Evolutionary conservation across 2,113 vertebrate genomes (phyloP).

Genomic region (Perccottus glenii): DNA sequence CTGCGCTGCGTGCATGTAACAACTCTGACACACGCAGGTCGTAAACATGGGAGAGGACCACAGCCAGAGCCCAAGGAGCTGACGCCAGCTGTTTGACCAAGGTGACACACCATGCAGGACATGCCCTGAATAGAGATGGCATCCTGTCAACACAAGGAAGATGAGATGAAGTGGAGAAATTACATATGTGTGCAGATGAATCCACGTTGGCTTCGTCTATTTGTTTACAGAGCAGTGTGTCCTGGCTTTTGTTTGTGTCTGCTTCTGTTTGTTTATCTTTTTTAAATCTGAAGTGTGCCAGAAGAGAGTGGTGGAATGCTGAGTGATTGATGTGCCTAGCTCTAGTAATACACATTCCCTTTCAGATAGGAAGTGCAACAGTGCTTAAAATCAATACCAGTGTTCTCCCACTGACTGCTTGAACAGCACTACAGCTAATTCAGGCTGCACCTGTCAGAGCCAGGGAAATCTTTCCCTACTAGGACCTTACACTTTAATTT

Average conservation of each 20-base stretch:
- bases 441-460: constrained; percentile 80
- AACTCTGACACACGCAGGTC: constrained; percentile 61
- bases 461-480: constrained; percentile 77
- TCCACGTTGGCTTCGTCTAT: constrained; percentile 3
- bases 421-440: constrained; percentile 83
- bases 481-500: constrained; percentile 78
- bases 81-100: constrained; percentile 74
- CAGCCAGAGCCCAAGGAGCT: constrained; percentile 64
- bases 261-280: constrained; percentile 72
- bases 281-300: constrained; percentile 62
- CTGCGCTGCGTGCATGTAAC: constrained; percentile 53
- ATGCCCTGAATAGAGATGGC: constrained; percentile 63
- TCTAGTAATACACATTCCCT: constrained; percentile 79
- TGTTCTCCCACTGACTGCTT: constrained; percentile 79
- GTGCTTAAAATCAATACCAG: constrained; percentile 81
- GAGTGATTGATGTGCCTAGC: constrained; percentile 80
- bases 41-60: constrained; percentile 59
- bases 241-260: constrained; percentile 53
- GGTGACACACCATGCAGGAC: constrained; percentile 67
- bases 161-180: constrained; percentile 52
- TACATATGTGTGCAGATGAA: constrained; percentile 22
- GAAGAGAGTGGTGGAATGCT: constrained; percentile 61
- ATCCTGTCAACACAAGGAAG: constrained; percentile 58
- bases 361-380: constrained; percentile 81
- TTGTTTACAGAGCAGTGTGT: constrained; percentile 14